Conservation (phyloP, 2,113 vertebrate genomes). For the Mesitornis unicolor region DNA sequence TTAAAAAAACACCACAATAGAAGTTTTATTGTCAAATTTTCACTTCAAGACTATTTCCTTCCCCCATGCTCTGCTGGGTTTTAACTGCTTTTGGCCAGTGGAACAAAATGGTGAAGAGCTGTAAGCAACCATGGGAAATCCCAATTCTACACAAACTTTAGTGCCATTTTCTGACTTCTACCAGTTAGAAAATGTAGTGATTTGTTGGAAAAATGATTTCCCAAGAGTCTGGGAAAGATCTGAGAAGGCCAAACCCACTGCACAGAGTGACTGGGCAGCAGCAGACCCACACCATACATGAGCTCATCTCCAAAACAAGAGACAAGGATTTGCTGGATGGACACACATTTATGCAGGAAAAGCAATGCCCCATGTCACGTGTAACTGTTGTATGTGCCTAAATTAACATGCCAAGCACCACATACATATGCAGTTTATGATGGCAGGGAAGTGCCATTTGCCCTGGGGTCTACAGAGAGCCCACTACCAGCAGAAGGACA, state of each 20-base stretch:
- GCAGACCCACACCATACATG: neutral
- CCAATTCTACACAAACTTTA: neutral
- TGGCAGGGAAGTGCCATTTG: neutral
- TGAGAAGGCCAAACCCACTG: neutral
- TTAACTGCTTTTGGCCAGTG: neutral
- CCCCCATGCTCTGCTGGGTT: neutral
- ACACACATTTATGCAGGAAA: neutral
- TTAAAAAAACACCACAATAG: neutral
- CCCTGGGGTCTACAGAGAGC: rapidly evolving
- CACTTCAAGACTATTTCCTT: neutral
- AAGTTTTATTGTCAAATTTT: neutral
- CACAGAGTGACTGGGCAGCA: neutral
- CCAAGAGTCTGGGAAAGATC: neutral
- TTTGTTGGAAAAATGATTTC: neutral
- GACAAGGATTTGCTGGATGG: neutral
- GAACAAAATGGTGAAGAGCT: neutral
- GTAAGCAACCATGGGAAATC: neutral
- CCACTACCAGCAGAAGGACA: neutral
- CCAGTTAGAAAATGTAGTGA: neutral
- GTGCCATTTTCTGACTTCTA: neutral
- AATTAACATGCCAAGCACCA: neutral
- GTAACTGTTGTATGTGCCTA: neutral
- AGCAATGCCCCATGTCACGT: neutral
- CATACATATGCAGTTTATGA: neutral
- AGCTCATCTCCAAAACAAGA: neutral